Conservation (phyloP, 2,797 vertebrate species). For the Decapterus maruadsi region DNA sequence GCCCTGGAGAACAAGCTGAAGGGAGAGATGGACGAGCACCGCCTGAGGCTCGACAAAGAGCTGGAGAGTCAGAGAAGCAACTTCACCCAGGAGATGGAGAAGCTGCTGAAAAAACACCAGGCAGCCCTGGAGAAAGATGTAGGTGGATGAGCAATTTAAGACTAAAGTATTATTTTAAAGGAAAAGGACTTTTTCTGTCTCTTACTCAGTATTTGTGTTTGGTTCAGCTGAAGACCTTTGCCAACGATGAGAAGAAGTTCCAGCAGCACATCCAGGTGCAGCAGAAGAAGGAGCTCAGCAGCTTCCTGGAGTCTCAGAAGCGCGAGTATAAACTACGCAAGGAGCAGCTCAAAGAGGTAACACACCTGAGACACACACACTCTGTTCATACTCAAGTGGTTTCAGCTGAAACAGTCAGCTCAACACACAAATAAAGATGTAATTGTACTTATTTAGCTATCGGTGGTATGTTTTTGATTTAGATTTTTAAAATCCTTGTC, state of each 20-base stretch:
- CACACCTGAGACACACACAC: background rate
- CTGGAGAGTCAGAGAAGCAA: conserved; percentile 97
- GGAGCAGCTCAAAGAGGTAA: conserved; percentile 96
- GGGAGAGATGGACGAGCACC: conserved; percentile 98
- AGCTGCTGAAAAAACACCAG: conserved; percentile 98
- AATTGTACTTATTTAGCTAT: background rate
- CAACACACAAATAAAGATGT: background rate
- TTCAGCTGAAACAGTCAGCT: background rate
- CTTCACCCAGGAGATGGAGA: conserved; percentile 98
- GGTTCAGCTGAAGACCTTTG: conserved; percentile 93
- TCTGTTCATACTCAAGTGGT: background rate
- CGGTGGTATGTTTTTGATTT: no score
- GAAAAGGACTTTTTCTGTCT: background rate
- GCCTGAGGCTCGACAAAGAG: conserved; percentile 97
- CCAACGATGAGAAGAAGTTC: conserved; percentile 98
- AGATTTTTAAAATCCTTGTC: no score
- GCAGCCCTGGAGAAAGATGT: conserved; percentile 98
- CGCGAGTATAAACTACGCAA: conserved; percentile 98
- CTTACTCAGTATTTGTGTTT: conserved; percentile 17
- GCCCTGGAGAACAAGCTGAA: conserved; percentile 98
- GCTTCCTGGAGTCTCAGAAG: conserved; percentile 97
- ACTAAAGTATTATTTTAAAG: background rate
- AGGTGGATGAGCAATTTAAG: conserved; percentile 28
- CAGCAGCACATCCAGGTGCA: conserved; percentile 99
- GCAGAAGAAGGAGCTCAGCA: conserved; percentile 98